These are phyloP conservation scores for Yoshiicerus persimilis DNA, from an alignment of 1,140 invertebrate species.

Conservation along the genomic window DNA sequence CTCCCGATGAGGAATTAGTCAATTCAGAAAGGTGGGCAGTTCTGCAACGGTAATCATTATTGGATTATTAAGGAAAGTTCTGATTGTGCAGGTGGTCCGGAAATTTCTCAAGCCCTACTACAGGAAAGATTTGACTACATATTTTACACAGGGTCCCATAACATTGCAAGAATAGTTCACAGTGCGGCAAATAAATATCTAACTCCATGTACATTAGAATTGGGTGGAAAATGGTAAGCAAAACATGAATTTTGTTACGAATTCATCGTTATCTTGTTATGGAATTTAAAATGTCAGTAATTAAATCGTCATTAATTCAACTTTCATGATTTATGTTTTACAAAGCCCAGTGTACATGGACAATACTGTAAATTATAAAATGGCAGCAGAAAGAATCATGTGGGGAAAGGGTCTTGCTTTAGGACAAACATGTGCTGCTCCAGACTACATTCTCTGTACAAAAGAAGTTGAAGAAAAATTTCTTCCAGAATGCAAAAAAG, in stretches of 20 bases:
- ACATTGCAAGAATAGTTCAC: constrained; percentile 62
- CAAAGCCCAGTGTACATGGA: constrained; percentile 83
- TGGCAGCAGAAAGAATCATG: constrained; percentile 76
- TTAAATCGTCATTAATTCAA: background rate
- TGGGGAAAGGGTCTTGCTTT: constrained; percentile 95
- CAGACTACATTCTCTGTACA: constrained; percentile 66
- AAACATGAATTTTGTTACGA: background rate
- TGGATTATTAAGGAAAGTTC: background rate
- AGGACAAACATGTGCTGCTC: constrained; percentile 74
- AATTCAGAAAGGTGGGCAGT: too few species aligned
- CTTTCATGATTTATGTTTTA: background rate
- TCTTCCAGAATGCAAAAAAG: constrained; percentile 50
- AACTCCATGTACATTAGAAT: constrained; percentile 65
- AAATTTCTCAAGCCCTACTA: constrained; percentile 59
- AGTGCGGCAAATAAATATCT: constrained; percentile 63
- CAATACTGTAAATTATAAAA: constrained; percentile 69
- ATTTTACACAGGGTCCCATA: constrained; percentile 65
- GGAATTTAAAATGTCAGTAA: background rate
- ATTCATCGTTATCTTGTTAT: background rate
- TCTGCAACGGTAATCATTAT: too few species aligned
- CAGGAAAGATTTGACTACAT: constrained; percentile 66
- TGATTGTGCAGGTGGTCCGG: constrained; percentile 1
- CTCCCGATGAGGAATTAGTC: too few species aligned
- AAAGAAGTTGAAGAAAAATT: constrained; percentile 51
- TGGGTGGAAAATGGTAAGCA: constrained; percentile 62